Percentiles rank a stretch among this genome's conserved stretches.
phyloP scores from a whole-genome alignment of 2,888 invertebrate genomes.

The Volucella bombylans region DNA sequence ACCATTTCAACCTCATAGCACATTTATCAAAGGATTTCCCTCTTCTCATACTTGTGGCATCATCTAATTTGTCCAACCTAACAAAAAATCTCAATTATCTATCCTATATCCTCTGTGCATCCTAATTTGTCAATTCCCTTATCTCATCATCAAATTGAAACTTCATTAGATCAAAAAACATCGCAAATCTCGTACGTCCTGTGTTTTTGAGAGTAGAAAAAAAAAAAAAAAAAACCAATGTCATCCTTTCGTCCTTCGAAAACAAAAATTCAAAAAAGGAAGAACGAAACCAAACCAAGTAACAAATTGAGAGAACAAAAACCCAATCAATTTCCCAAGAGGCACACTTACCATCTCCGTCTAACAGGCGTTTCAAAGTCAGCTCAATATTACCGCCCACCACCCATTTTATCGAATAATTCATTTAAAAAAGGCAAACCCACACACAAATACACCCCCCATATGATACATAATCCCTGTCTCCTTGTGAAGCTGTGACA shows the following conservation, averaged over 20 bases:
- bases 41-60: not conserved
- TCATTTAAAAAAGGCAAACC: constrained; percentile 45
- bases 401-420: constrained; percentile 36
- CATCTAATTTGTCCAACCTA: constrained; percentile 42
- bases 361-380: no score
- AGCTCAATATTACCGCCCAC: not conserved
- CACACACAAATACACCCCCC: not conserved
- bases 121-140: constrained; percentile 59
- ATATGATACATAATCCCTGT: no score
- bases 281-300: not conserved
- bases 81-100: constrained; percentile 8
- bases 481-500: constrained; percentile 20
- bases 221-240: constrained; percentile 25
- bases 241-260: constrained; percentile 47
- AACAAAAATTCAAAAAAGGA: constrained; percentile 23
- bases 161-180: constrained; percentile 56
- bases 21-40: no score
- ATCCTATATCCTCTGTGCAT: not conserved
- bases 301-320: constrained; percentile 70
- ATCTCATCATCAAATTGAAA: constrained; percentile 72
- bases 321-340: constrained; percentile 70
- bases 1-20: no score
- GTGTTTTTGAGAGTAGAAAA: not conserved
- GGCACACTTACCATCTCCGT: constrained; percentile 5
- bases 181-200: not conserved